These are phyloP conservation scores for Oenanthe melanoleuca DNA, from an alignment of 2,113 vertebrate genomes.

Conservation along the genomic window DNA sequence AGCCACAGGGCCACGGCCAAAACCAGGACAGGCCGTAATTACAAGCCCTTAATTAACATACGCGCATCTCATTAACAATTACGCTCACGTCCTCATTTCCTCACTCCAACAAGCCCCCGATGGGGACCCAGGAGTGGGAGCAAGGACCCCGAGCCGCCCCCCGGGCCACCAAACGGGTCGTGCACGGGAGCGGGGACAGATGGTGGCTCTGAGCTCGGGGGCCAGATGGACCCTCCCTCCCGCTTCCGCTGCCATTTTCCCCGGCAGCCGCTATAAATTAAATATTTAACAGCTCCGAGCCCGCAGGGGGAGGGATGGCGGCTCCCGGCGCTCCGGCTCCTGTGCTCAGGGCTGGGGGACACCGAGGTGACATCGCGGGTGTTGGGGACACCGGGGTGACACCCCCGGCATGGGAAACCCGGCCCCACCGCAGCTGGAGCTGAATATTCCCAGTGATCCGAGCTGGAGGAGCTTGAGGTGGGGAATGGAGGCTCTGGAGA, in stretches of 20 bases:
- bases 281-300: background rate
- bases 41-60: background rate
- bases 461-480: accelerated
- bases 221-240: background rate
- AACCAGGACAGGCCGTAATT: background rate
- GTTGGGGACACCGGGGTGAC: too few species aligned
- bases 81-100: background rate
- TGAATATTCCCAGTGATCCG: accelerated
- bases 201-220: background rate
- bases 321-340: background rate
- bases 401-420: accelerated
- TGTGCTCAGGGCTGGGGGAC: too few species aligned
- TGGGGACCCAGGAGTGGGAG: accelerated
- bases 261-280: background rate
- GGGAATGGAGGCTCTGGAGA: background rate
- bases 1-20: background rate
- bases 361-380: too few species aligned
- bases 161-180: accelerated
- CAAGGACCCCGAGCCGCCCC: accelerated
- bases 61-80: background rate
- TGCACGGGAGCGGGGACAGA: background rate
- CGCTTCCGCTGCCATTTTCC: background rate
- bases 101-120: accelerated
- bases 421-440: accelerated
- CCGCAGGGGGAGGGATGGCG: background rate